These are phyloP conservation scores for Spodoptera litura DNA, from an alignment of 1,140 invertebrate genomes.

Conservation along the genomic window DNA sequence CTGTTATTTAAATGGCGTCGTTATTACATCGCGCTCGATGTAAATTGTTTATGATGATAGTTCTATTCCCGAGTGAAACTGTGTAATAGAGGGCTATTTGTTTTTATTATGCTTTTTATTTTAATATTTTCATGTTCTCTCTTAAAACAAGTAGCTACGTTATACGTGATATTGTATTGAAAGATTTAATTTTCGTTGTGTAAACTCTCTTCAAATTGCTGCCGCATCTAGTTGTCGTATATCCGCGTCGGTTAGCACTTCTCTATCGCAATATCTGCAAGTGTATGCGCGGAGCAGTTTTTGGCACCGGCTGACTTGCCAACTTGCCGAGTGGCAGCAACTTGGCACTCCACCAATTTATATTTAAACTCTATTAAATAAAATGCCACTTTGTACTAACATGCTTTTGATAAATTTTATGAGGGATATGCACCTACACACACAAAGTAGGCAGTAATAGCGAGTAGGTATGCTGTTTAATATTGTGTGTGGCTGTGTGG, in stretches of 20 bases:
- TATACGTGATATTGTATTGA: too few species aligned
- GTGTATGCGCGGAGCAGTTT: conserved; percentile 48
- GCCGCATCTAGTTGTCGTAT: neutral
- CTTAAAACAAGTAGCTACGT: neutral
- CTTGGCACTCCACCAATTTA: conserved; percentile 66
- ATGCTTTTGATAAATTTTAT: conserved; percentile 42
- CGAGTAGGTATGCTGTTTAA: too few species aligned
- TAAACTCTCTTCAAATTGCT: neutral
- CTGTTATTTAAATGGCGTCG: conserved; percentile 33
- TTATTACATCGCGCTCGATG: conserved; percentile 21
- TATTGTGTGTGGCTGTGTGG: neutral
- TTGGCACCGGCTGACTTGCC: conserved; percentile 45
- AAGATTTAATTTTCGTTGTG: too few species aligned
- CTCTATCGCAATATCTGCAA: conserved; percentile 59
- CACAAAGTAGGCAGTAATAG: too few species aligned
- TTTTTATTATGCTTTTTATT: neutral
- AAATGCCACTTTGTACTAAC: conserved; percentile 51
- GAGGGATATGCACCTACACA: conserved; percentile 2
- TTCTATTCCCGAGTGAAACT: neutral
- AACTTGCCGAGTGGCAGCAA: conserved; percentile 42
- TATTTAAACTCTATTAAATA: conserved; percentile 63
- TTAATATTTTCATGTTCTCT: neutral
- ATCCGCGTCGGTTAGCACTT: conserved; percentile 14
- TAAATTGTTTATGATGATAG: conserved; percentile 23
- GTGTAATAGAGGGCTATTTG: too few species aligned